Base-by-base conservation (phyloP, 2,888 invertebrate genomes). In the Caenorhabditis sinica region DNA sequence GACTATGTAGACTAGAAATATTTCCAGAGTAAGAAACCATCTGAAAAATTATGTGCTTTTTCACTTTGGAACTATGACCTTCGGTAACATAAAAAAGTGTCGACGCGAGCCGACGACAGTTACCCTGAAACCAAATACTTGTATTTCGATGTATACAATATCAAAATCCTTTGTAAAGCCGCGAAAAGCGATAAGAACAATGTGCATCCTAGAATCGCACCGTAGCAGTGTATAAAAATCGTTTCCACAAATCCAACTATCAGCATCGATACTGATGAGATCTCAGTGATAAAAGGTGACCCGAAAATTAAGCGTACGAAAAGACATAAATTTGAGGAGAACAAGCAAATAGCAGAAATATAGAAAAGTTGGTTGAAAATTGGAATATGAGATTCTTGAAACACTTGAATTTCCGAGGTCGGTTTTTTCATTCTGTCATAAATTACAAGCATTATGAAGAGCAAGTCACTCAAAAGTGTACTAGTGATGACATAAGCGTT, bases 301-400 rank as follows among this genome's bases (percentile, higher is more conserved):
- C 15, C 11, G 17, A 45, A 45, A 45, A 45, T 15, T 13, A 45
- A 17, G 2, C 45, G 11, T 15, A 45, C 4, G 2, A 45, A 6
- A 2, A 45, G 28, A 56, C 23, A 56, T 11, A 56, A 25, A 23
- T 25, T 56, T 9, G 20, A 25, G 23, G 25, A 25, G 6, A 25
- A 56, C 2, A 56, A 13, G 17, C 56, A 56, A 15, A 56, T 6
- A 11, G 25, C 56, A 11, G 56, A 56, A 25, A 56, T 56, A 56
- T 56, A 56, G 20, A 56, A 23, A 25, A 58, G 30, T 13, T 58
- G 58, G 17, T 58, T 58, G 17, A 58, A 58, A 17, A 58, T 28
- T 2, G 58, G 58, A 2, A 13, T 6, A 58, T 58, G 58, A 17
- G 1, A 1, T 6, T 58, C 58, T 30, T 25, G 13, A 56, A 25